phyloP scores from a whole-genome alignment of 1,140 invertebrate species.

The Meteorus sp. region DNA sequence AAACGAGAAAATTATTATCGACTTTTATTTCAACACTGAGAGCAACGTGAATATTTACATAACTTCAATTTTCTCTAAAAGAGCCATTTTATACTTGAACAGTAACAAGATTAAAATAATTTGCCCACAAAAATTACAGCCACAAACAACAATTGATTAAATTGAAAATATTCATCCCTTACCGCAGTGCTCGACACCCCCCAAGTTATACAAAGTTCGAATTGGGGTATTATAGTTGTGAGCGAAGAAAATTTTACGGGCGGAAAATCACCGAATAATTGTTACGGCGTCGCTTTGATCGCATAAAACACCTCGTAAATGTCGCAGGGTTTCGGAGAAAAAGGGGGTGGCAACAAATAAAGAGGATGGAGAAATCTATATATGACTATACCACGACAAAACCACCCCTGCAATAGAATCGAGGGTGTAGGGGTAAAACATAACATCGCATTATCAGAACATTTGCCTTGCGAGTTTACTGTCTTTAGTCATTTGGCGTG shows the following conservation, averaged over 20 bases:
- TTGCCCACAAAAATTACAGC: no score
- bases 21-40: no score
- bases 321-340: slow-evolving; percentile 44
- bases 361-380: no score
- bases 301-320: slow-evolving; percentile 61
- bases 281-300: slow-evolving; percentile 42
- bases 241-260: slow-evolving; percentile 21
- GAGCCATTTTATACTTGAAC: no score
- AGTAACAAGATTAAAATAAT: no score
- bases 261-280: slow-evolving; percentile 28
- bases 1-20: no score
- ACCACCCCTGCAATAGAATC: slow-evolving; percentile 7
- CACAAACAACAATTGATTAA: no score
- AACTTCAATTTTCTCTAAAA: no score
- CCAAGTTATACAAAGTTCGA: not conserved
- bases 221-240: not conserved
- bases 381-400: slow-evolving; percentile 17
- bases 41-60: no score
- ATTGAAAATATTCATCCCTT: no score
- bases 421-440: slow-evolving; percentile 19
- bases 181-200: not conserved
- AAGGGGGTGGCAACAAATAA: slow-evolving; percentile 41
- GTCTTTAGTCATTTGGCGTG: not conserved
- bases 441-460: slow-evolving; percentile 42
- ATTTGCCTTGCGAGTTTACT: slow-evolving; percentile 14